A percentile compares a stretch with the other conserved stretches of the same genome.
phyloP scores from a whole-genome alignment of 1,140 invertebrate genomes.

The Holotrichia oblita region DNA sequence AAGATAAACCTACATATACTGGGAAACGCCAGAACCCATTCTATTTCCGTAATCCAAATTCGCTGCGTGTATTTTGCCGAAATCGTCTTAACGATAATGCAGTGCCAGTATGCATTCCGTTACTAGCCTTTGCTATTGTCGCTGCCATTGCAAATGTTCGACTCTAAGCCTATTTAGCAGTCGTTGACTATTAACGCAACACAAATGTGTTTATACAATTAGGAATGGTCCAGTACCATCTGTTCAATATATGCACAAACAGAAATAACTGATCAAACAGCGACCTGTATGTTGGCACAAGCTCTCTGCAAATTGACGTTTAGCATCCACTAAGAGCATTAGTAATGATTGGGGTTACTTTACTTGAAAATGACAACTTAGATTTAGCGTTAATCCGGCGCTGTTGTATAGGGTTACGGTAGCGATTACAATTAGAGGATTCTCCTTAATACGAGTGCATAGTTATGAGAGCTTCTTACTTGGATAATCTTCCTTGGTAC shows the following conservation, averaged over 20 bases:
- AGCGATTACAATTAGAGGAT: background rate
- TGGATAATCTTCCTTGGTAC: too few species aligned
- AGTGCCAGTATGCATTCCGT: slow-evolving; percentile 1
- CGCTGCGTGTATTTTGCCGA: slow-evolving; percentile 21
- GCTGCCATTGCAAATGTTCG: background rate
- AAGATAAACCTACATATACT: background rate
- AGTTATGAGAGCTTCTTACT: too few species aligned
- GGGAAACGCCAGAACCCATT: background rate
- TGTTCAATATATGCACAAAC: background rate
- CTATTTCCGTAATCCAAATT: slow-evolving; percentile 9
- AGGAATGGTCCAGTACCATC: background rate
- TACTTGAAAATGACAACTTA: background rate
- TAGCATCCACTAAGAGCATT: background rate
- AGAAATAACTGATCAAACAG: background rate
- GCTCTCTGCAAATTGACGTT: background rate
- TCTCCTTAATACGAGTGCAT: too few species aligned
- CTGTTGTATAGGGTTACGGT: background rate
- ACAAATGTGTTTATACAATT: slow-evolving; percentile 27
- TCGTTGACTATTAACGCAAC: slow-evolving; percentile 19
- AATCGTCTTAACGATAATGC: slow-evolving; percentile 33
- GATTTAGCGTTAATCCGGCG: background rate
- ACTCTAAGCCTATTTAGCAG: slow-evolving; percentile 22
- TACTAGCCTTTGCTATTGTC: background rate
- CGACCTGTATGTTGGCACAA: background rate
- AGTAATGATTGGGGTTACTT: background rate